phyloP scores from a whole-genome alignment of 1,140 invertebrate genomes.

The Andricus grossulariae region DNA sequence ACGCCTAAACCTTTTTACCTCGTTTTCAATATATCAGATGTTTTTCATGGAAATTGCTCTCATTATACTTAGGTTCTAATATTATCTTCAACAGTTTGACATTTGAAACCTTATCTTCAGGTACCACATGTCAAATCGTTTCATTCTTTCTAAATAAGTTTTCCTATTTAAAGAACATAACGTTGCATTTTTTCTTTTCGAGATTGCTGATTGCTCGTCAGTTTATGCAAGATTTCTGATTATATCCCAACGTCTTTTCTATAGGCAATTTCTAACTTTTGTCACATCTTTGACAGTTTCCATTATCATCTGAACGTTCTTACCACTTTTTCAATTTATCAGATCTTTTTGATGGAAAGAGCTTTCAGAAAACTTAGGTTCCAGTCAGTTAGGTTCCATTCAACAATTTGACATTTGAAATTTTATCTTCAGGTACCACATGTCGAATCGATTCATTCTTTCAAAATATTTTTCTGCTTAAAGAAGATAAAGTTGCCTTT shows the following conservation, averaged over 20 bases:
- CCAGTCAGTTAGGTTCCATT: not conserved
- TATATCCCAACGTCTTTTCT: not conserved
- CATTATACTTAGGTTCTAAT: not conserved
- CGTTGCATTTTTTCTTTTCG: not conserved
- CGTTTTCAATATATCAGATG: not conserved
- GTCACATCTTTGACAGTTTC: not conserved
- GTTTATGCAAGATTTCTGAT: constrained; percentile 2
- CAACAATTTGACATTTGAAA: not conserved
- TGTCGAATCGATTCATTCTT: not conserved
- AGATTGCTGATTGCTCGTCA: constrained; percentile 16
- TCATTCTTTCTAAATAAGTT: not conserved
- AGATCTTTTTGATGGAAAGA: constrained; percentile 11
- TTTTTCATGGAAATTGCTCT: constrained; percentile 4
- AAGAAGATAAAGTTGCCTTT: no score
- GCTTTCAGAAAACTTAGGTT: constrained; percentile 21
- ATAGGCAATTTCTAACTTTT: not conserved
- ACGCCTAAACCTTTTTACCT: constrained; percentile 18
- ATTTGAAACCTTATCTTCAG: constrained; percentile 26
- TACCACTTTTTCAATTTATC: not conserved
- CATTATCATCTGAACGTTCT: constrained; percentile 3
- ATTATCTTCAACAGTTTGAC: not conserved
- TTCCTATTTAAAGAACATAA: not conserved
- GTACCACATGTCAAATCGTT: constrained; percentile 14
- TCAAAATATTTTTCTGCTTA: no score
- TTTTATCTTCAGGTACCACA: constrained; percentile 6